These are phyloP conservation scores for Escarpia spicata DNA, from an alignment of 2,888 invertebrate species.

Conservation along the genomic window DNA sequence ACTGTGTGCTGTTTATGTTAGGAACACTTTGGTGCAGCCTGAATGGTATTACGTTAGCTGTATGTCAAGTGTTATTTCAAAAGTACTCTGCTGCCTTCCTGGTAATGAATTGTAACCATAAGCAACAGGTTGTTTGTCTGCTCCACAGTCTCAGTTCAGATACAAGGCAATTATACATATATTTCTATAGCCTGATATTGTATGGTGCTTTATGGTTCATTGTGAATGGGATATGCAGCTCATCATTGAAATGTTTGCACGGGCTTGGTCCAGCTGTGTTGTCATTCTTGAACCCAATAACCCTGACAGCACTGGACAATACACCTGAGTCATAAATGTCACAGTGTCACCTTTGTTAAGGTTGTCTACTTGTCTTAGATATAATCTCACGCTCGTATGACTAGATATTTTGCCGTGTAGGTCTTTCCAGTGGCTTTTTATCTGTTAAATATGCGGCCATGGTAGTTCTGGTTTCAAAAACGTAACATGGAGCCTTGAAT, in stretches of 20 bases:
- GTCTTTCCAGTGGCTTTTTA: neutral
- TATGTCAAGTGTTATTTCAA: slow-evolving; percentile 9
- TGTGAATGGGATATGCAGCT: neutral
- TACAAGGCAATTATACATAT: neutral
- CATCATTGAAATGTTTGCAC: neutral
- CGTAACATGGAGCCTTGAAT: neutral
- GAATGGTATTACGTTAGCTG: neutral
- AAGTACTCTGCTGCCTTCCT: neutral
- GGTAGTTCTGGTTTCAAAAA: neutral
- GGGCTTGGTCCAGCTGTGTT: neutral
- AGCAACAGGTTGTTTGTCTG: neutral
- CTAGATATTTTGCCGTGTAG: neutral
- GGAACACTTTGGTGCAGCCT: neutral
- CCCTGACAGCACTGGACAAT: neutral
- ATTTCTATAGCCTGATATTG: neutral
- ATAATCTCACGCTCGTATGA: neutral
- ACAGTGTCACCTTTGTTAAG: neutral
- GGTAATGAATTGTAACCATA: neutral
- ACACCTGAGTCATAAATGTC: neutral
- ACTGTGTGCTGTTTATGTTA: neutral
- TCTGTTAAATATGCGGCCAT: neutral
- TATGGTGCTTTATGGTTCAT: neutral
- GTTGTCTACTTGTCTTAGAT: neutral
- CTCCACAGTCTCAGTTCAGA: neutral
- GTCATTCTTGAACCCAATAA: neutral